phyloP scores from a whole-genome alignment of 2,113 vertebrate species.

The Vombatus ursinus region DNA sequence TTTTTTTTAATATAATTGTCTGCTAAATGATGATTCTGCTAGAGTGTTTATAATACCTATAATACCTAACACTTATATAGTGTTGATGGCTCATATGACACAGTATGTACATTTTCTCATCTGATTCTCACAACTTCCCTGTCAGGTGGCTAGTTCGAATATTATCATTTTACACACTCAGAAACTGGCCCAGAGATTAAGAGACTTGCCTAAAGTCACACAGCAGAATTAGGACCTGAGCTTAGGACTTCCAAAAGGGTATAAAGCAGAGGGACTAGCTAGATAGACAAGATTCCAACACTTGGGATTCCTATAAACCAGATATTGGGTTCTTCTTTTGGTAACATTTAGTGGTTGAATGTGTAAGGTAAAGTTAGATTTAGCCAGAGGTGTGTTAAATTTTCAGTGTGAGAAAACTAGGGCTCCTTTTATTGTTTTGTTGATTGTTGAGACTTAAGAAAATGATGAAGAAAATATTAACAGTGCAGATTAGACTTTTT shows the following conservation, averaged over 20 bases:
- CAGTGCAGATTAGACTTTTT: background rate
- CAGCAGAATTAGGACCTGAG: background rate
- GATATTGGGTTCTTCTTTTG: background rate
- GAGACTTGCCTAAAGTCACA: background rate
- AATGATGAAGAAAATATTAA: background rate
- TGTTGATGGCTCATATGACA: background rate
- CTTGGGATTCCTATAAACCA: background rate
- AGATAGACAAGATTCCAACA: background rate
- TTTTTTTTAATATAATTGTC: constrained; percentile 2
- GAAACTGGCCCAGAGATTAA: background rate
- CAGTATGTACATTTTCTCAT: background rate
- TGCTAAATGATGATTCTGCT: constrained; percentile 32
- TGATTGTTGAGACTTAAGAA: background rate
- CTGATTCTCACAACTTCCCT: background rate
- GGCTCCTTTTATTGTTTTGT: background rate
- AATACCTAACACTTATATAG: background rate
- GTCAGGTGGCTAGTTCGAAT: background rate
- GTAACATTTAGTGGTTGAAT: background rate
- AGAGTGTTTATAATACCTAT: background rate
- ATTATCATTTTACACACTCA: background rate
- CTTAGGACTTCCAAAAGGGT: background rate
- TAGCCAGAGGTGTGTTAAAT: background rate
- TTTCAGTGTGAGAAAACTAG: background rate
- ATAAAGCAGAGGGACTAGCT: background rate
- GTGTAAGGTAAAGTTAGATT: background rate